Base-by-base conservation (phyloP, 2,888 invertebrate genomes). In the Euproctis similis region DNA sequence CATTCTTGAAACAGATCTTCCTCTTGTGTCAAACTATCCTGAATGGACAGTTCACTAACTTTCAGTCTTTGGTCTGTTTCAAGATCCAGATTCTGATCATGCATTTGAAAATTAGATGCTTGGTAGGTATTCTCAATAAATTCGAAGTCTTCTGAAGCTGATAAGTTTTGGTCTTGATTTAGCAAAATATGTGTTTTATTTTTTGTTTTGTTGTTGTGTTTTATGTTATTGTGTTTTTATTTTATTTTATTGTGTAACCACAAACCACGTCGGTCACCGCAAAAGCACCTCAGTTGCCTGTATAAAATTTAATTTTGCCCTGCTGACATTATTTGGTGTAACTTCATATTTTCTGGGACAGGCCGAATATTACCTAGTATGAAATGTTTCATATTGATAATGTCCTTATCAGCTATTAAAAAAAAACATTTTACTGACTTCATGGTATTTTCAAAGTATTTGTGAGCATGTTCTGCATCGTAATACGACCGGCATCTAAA, bases 261-360 rank as follows among this genome's bases (percentile, higher is more conserved):
- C 9, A 34, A 12, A 19, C 37, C 30, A 19, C 25, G 26, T 24
- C 27, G 23, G 26, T 34, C 28, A 24, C 28, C 28, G 27, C 33
- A 37, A 30, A 37, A 37, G 28, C 37, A 33, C 16, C 37, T 35
- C 26, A 35, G 18, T 31, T 30, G 24, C 21, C 30, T 24, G 31
- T 38, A 23, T 16, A 14, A 29, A 25, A 38, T 34, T 24, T 10
- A 12, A 35, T 28, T 13, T 20, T 14, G 26, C 17, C 29, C 19
- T 19, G 16, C 25, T 17, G 28, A 30, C 18, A 39, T 30, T 13
- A 39, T 25, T 26, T 33, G 34, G 26, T 35, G 32, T n/a, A 35
- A 18, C 30, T 39, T 30, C 31, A 31, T 33, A 14, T 28, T 35
- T 9, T 30, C 26, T 8, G 30, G 32, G 19, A 28, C 35, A 26